Evolutionary conservation across 2,888 invertebrate species (phyloP), one percentile per base, ranked within the genome.

Genomic region (Brachylomia viminalis): DNA sequence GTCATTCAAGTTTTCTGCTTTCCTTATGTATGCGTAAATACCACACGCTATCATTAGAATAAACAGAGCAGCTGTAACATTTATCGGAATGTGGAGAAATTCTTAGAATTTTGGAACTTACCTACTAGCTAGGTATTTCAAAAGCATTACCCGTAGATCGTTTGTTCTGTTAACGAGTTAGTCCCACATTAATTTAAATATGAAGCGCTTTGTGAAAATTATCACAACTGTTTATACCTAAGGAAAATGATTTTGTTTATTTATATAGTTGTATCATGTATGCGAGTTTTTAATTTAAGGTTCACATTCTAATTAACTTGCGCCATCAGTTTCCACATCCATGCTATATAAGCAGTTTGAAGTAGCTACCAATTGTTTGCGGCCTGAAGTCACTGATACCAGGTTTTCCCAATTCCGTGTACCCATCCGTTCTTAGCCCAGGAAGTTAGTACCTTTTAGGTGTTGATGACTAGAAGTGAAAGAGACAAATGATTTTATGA

Each of bases 1-100:
- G 75, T 52, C 85, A 82, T 82, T 81, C 76, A 82, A 68, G 85
- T 71, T 59, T 82, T 71, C 70, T 71, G 66, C 59, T 75, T 80
- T 62, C 56, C 61, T 75, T 38, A 13, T 75, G 52, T 66, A 79
- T 58, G 74, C 52, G 74, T 68, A 66, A 73, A 65, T 80, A 61
- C 65, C 47, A 79, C 67, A 80, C 58, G 78, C 47, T 64, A 65
- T 75, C 65, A 78, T 83, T 78, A 66, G 54, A 70, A 83, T 65
- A 65, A 78, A 83, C 42, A 59, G 65, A 83, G 23, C 79, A 83
- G 58, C 83, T 70, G 54, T 70, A 47, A 62, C 27, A 30, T 77
- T 72, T 47, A 59, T 72, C n/a, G 42, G 72, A 47, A 68, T 68
- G 62, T 58, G 38, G 56, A 33, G 38, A 33, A 69, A 42, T 66